Conservation (phyloP, 1,140 invertebrate species). For the Wiebesia pumilae region DNA sequence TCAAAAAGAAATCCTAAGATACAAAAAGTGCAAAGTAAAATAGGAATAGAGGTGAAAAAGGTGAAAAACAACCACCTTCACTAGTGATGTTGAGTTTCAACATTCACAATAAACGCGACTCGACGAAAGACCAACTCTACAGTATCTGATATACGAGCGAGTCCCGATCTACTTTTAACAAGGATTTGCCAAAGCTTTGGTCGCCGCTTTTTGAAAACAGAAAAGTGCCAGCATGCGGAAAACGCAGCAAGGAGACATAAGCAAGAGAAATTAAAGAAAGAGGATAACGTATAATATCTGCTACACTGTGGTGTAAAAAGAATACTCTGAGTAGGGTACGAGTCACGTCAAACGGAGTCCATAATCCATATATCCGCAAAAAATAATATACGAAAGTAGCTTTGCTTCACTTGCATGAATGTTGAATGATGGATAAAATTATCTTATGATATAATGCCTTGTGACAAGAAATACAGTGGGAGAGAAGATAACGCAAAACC, state of each 20-base stretch:
- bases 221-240: neutral
- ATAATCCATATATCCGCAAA: slow-evolving; percentile 65
- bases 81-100: slow-evolving; percentile 27
- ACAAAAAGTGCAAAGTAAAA: neutral
- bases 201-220: slow-evolving; percentile 37
- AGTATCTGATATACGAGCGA: slow-evolving; percentile 21
- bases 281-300: slow-evolving; percentile 11
- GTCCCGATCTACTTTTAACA: neutral
- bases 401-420: too few species aligned
- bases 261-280: slow-evolving; percentile 24
- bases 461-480: slow-evolving; percentile 40
- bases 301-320: neutral
- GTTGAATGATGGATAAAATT: slow-evolving; percentile 60
- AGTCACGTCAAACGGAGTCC: slow-evolving; percentile 56
- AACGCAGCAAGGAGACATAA: slow-evolving; percentile 21
- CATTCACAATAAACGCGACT: neutral
- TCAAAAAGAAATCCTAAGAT: neutral
- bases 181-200: slow-evolving; percentile 1
- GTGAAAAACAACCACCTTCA: slow-evolving; percentile 26
- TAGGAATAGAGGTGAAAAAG: neutral
- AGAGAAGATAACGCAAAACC: slow-evolving; percentile 54
- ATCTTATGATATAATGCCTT: slow-evolving; percentile 5
- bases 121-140: neutral
- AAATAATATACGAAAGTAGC: slow-evolving; percentile 65
- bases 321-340: slow-evolving; percentile 42